Evolutionary conservation across 2,797 vertebrate genomes (phyloP).

Genomic region (Philypnodon macrostomus): DNA sequence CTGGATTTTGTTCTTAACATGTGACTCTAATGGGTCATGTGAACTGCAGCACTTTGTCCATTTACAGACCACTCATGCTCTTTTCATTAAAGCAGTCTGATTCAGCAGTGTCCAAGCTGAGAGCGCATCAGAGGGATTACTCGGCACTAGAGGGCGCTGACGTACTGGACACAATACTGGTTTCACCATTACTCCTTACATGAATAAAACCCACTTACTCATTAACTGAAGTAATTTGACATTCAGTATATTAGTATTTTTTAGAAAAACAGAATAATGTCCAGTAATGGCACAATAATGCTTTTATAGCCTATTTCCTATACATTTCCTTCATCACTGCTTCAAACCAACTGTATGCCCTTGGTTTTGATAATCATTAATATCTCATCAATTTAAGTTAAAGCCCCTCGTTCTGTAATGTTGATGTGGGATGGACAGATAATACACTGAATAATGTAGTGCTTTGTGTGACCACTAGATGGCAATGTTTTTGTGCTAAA

Average conservation of each 20-base stretch:
- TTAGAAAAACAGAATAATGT: no score
- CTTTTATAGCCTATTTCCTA: not conserved
- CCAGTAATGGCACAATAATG: no score
- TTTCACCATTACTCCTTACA: no score
- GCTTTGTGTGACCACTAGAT: no score
- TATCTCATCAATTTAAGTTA: no score
- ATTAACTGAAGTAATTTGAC: not conserved
- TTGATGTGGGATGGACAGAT: no score
- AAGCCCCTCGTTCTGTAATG: no score
- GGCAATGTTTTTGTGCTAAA: no score
- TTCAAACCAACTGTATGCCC: slow-evolving; percentile 1
- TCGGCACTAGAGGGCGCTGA: slow-evolving; percentile 17
- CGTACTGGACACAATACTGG: not conserved
- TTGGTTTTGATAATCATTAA: not conserved
- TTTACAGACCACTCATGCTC: slow-evolving; percentile 44
- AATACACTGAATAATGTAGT: no score
- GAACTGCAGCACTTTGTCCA: slow-evolving; percentile 42
- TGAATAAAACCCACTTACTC: no score
- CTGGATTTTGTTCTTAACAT: not conserved
- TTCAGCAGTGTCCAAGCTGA: slow-evolving; percentile 29
- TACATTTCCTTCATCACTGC: not conserved
- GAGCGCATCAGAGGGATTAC: slow-evolving; percentile 7
- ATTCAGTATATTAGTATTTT: no score
- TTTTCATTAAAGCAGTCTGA: slow-evolving; percentile 43
- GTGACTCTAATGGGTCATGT: slow-evolving; percentile 34